Evolutionary conservation across 2,113 vertebrate species (phyloP), one percentile per base, ranked within the genome.

Genomic region (Xiphophorus maculatus): DNA sequence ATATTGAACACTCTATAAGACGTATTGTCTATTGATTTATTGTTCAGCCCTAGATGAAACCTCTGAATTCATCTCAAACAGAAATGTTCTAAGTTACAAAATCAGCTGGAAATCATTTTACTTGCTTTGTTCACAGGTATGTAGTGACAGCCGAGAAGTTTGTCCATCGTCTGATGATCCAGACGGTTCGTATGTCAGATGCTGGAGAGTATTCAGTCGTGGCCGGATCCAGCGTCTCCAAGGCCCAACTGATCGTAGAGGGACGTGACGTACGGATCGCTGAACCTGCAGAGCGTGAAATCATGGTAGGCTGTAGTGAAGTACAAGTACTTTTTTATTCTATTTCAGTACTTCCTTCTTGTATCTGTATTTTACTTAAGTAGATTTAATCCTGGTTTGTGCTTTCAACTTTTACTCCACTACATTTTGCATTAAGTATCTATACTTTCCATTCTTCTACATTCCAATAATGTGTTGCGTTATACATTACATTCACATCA

Each of bases 201-300:
- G 95, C 96, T 1, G 98, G 98, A 5, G 94, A 96, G 48, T 99
- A 98, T 73, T 95, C 96, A 0, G 98, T 98, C 71, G 97, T 99
- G 44, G 98, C 97, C 14, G 98, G 98, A 25, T 96, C 97, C 66
- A 99, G 95, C 30, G 93, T 97, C 64, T 98, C 97, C 44, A 97
- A 94, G 37, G 98, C 97, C 69, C 95, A 94, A 48, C 94, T 99
- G 79, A 88, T 85, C 0, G 97, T 99, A 30, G 98, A 99, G 92
- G 97, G 97, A 61, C 95, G 97, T 35, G 97, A 99, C 79, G 92
- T 99, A 85, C 95, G 95, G 58, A 99, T 99, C 82, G 94, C 94
- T 30, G 96, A 95, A 70, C 95, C 93, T 1, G 15, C 90, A 7
- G 93, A 92, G 58, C 96, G 95, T 76, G 91, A 96, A 37, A 93